Conservation (phyloP, 2,113 vertebrate genomes). For the Coracopsis vasa region DNA sequence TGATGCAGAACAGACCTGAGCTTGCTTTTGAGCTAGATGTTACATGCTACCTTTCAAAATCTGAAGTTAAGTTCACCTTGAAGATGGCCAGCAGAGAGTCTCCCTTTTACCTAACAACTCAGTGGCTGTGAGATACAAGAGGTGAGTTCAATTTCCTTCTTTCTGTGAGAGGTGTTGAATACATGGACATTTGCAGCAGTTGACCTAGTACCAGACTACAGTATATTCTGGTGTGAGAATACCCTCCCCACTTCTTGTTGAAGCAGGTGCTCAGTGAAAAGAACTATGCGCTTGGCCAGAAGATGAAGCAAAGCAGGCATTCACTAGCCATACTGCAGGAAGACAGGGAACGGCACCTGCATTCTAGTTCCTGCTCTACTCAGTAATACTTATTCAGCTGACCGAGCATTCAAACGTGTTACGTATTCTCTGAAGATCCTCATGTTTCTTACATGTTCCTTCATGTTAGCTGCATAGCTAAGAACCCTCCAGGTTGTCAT, state of each 20-base stretch:
- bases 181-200: neutral
- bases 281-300: neutral
- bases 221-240: neutral
- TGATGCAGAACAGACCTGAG: neutral
- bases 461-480: neutral
- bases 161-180: neutral
- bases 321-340: neutral
- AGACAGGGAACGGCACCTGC: neutral
- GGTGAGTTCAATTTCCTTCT: neutral
- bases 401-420: neutral
- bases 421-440: neutral
- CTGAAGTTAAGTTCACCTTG: neutral
- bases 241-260: neutral
- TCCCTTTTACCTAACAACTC: neutral
- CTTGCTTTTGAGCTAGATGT: neutral
- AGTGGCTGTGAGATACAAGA: neutral
- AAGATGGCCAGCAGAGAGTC: neutral
- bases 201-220: neutral
- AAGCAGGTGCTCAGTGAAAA: neutral
- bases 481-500: neutral
- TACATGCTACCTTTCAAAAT: neutral
- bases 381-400: neutral
- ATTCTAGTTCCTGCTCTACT: neutral
- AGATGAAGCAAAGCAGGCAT: neutral
- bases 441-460: neutral